Evolutionary conservation across 2,113 vertebrate species (phyloP), one percentile per base, ranked within the genome.

Genomic region (Clarias gariepinus): DNA sequence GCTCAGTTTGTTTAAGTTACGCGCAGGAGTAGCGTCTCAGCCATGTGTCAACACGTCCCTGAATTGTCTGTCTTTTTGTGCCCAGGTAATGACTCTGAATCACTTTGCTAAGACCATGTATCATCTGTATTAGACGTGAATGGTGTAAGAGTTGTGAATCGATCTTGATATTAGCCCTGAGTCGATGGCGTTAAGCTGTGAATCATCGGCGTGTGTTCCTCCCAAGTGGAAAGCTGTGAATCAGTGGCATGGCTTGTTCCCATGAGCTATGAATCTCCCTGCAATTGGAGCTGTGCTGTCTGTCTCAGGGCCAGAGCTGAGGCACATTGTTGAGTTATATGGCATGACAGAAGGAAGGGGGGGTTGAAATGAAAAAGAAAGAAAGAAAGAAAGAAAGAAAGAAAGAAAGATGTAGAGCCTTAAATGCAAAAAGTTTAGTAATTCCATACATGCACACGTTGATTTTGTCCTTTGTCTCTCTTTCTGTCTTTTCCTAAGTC

Each of bases 251-350:
- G 79, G 66, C 66, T 83, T 86, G 82, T 77, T 78, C 61, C 30
- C 19, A 64, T 84, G 52, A 90, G 86, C 88, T 91, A 93, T 95
- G 93, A 94, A 95, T 95, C 93, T 93, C 87, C 47, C 82, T 81
- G 91, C 91, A 93, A 93, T 92, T 92, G 94, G 90, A 91, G 89
- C 86, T 83, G 78, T 66, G 76, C 91, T 93, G 91, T 90, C 91
- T 93, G 90, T 92, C 91, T 90, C 93, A 91, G 68, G 55, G 86
- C 68, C 86, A 66, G 71, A 85, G 89, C 47, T 5, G 12, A 61
- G 82, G 41, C 57, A 69, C 25, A 1, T 57, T 7, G 4, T 55
- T 61, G 57, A 84, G 60, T 86, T 87, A 74, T 57, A 64, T 64
- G 57, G 78, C 61, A 77, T 55, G 82, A 78, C 63, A 52, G 88